Base-by-base conservation (phyloP, 2,888 invertebrate species). In the Xanthia togata region DNA sequence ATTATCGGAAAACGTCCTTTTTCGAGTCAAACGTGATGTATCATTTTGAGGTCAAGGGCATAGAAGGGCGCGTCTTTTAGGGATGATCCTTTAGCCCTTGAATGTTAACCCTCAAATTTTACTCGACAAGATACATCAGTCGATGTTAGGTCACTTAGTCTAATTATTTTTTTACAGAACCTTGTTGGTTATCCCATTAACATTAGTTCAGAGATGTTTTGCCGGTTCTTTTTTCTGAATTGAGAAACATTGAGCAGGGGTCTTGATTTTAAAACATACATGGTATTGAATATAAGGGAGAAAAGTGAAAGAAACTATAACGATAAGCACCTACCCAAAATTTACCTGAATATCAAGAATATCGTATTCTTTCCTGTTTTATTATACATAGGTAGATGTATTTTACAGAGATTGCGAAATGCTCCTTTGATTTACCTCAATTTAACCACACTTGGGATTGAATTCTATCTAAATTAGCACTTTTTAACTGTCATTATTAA, bases 1-100 rank as follows among this genome's bases (percentile, higher is more conserved):
- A 72, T 73, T 68, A 71, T 60, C 38, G 44, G 64, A 60, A 70
- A 78, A 68, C 53, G 44, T 75, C 79, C 84, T 76, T 63, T 84
- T 62, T 59, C 38, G 35, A 73, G 69, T 35, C 23, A 63, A 60
- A 62, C 70, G 1, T 31, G 35, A n/a, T 35, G 70, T 78, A 72
- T 64, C 60, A 59, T 62, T 72, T 79, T 65, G 55, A 72, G 84
- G 79, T 79, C 83, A 86, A 82, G 84, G 79, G 62, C 44, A 65
- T 4, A 11, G 17, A 76, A 85, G 86, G 79, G 55, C 79, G 35
- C 60, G n/a, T n/a, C 55, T 78, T 81, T 50, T 35, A 47, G 31
- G 57, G 60, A 35, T 65, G 57, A 59, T 53, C 47, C 47, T 57
- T 74, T 57, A 77, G 53, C 38, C 55, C 63, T 63, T 71, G 57